phyloP scores from a whole-genome alignment of 2,888 invertebrate species.

The Muscina levida region DNA sequence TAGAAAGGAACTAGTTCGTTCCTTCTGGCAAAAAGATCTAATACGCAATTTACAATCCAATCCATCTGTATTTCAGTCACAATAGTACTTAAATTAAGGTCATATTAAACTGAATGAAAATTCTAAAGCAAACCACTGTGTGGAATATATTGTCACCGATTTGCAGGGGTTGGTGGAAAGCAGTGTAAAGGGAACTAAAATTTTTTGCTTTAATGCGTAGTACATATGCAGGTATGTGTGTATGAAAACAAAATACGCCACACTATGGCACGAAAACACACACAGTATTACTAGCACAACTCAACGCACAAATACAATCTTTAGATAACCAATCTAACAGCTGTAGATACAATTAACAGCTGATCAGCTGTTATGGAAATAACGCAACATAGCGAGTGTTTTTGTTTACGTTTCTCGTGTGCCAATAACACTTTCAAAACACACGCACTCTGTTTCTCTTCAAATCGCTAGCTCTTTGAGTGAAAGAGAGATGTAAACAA shows the following conservation, averaged over 20 bases:
- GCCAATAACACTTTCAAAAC: not conserved
- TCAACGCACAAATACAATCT: not conserved
- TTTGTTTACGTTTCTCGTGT: not conserved
- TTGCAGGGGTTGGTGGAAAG: too few relatives aligned
- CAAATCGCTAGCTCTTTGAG: not conserved
- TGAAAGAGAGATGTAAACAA: too few relatives aligned
- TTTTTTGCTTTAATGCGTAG: not conserved
- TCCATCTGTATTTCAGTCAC: too few relatives aligned
- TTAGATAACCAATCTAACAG: constrained; percentile 25
- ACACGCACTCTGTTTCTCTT: not conserved
- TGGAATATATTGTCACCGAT: too few relatives aligned
- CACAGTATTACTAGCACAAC: constrained; percentile 43
- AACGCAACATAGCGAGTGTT: constrained; percentile 31
- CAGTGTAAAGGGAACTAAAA: not conserved
- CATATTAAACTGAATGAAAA: too few relatives aligned
- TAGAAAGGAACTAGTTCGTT: too few relatives aligned
- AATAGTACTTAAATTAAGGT: too few relatives aligned
- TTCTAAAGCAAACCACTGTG: too few relatives aligned
- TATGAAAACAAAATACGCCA: too few relatives aligned
- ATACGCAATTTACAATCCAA: too few relatives aligned
- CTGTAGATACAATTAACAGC: constrained; percentile 47
- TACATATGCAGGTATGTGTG: constrained; percentile 34
- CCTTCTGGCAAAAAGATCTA: too few relatives aligned
- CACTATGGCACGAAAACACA: constrained; percentile 46
- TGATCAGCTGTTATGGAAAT: constrained; percentile 51